Percentiles rank a stretch among this genome's conserved stretches.
These are phyloP conservation scores for Pelobates fuscus DNA, from an alignment of 2,113 vertebrate genomes.

Conservation along the genomic window DNA sequence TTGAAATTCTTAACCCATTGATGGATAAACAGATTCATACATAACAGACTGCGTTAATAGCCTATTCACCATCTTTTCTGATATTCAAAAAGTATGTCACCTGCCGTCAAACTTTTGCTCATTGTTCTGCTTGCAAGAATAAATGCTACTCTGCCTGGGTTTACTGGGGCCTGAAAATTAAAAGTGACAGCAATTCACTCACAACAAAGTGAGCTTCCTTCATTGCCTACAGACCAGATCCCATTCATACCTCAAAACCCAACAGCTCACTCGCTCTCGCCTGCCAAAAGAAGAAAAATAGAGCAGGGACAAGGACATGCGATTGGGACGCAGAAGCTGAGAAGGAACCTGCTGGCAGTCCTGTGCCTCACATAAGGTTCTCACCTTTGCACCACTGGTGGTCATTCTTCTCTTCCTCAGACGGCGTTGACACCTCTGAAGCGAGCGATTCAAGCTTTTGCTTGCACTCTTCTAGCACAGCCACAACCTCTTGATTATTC, in stretches of 20 bases:
- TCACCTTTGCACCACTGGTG: slow-evolving; percentile 75
- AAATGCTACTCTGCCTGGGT: slow-evolving; percentile 72
- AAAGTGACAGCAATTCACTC: slow-evolving; percentile 82
- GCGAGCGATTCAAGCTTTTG: slow-evolving; percentile 55
- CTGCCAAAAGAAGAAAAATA: slow-evolving; percentile 67
- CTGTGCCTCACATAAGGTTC: slow-evolving; percentile 56
- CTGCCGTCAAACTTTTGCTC: slow-evolving; percentile 65
- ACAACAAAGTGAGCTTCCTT: slow-evolving; percentile 73
- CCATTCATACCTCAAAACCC: slow-evolving; percentile 69
- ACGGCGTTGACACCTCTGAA: slow-evolving; percentile 45
- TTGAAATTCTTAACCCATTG: slow-evolving; percentile 16
- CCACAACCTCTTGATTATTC: slow-evolving; percentile 70
- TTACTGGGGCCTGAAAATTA: slow-evolving; percentile 80
- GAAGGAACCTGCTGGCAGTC: not conserved
- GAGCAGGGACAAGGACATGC: slow-evolving; percentile 57
- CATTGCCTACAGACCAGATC: slow-evolving; percentile 60
- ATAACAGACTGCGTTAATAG: slow-evolving; percentile 7
- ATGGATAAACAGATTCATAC: slow-evolving; percentile 5
- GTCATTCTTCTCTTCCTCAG: slow-evolving; percentile 54
- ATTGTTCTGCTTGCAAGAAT: slow-evolving; percentile 70
- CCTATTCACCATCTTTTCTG: slow-evolving; percentile 54
- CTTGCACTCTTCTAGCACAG: slow-evolving; percentile 76
- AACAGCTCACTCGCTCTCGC: slow-evolving; percentile 65
- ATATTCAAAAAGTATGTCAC: slow-evolving; percentile 55
- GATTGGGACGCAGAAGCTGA: slow-evolving; percentile 7